phyloP scores from a whole-genome alignment of 2,113 vertebrate species.

The Lagopus muta region DNA sequence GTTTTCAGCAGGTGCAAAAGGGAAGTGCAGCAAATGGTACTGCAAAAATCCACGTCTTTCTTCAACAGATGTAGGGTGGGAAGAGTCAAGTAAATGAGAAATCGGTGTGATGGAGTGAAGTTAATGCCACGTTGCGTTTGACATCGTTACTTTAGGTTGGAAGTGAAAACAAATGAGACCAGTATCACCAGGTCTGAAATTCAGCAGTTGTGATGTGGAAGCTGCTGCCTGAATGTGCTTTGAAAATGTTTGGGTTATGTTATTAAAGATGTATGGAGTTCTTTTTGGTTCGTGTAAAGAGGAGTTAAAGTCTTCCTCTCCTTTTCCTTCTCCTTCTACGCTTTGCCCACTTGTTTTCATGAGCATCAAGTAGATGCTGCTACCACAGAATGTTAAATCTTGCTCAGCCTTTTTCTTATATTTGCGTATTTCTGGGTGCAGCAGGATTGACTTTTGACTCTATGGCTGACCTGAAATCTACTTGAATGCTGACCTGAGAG shows the following conservation, averaged over 20 bases:
- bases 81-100: conserved; percentile 66
- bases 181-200: background rate
- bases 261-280: background rate
- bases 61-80: conserved; percentile 60
- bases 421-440: background rate
- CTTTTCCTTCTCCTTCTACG: background rate
- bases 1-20: conserved; percentile 46
- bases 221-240: background rate
- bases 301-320: background rate
- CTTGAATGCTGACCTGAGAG: background rate
- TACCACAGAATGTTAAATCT: background rate
- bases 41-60: background rate
- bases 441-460: background rate
- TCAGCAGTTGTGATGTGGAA: background rate
- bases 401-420: background rate
- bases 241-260: background rate
- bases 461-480: background rate
- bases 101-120: background rate
- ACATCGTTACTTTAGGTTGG: conserved; percentile 20
- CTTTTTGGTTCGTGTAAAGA: background rate
- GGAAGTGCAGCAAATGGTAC: conserved; percentile 30
- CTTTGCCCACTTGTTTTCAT: background rate
- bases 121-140: conserved; percentile 54
- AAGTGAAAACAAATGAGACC: conserved; percentile 58
- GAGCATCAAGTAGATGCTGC: background rate